These are phyloP conservation scores for Pantelozetes paolii DNA, from an alignment of 2,888 invertebrate genomes.

Conservation along the genomic window DNA sequence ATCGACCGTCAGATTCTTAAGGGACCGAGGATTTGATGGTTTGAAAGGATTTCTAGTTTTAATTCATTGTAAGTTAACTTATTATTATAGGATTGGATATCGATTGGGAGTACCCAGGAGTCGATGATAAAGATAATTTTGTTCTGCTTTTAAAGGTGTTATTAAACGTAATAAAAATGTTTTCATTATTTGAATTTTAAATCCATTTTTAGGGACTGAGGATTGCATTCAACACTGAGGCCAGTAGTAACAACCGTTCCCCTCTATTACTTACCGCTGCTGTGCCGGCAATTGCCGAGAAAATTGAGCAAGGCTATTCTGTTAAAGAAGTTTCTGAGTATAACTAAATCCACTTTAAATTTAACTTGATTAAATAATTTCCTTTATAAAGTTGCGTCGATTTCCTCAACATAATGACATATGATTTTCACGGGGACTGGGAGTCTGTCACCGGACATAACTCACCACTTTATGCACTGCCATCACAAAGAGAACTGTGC, in stretches of 20 bases:
- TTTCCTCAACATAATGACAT: conserved; percentile 90
- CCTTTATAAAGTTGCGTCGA: conserved; percentile 67
- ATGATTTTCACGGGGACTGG: conserved; percentile 96
- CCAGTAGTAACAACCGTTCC: conserved; percentile 79
- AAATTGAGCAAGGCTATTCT: too few species aligned
- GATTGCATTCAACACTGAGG: conserved; percentile 89
- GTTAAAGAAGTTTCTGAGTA: too few species aligned
- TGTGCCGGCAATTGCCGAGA: conserved; percentile 86
- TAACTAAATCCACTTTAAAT: conserved; percentile 24
- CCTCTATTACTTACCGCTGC: conserved; percentile 80
- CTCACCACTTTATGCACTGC: conserved; percentile 79
- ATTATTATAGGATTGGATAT: conserved; percentile 79
- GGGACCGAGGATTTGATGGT: conserved; percentile 60
- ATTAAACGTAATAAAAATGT: neutral
- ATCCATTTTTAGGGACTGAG: conserved; percentile 64
- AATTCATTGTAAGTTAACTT: neutral
- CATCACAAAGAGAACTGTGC: conserved; percentile 80
- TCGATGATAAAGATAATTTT: conserved; percentile 86
- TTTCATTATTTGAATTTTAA: neutral
- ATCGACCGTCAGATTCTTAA: conserved; percentile 82
- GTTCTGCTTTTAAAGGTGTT: conserved; percentile 80
- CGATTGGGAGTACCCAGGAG: conserved; percentile 90
- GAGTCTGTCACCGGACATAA: conserved; percentile 88
- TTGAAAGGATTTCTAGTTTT: neutral
- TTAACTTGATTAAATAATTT: conserved; percentile 1